Evolutionary conservation across 2,797 vertebrate genomes (phyloP).

Genomic region (Ambastaia sidthimunki): DNA sequence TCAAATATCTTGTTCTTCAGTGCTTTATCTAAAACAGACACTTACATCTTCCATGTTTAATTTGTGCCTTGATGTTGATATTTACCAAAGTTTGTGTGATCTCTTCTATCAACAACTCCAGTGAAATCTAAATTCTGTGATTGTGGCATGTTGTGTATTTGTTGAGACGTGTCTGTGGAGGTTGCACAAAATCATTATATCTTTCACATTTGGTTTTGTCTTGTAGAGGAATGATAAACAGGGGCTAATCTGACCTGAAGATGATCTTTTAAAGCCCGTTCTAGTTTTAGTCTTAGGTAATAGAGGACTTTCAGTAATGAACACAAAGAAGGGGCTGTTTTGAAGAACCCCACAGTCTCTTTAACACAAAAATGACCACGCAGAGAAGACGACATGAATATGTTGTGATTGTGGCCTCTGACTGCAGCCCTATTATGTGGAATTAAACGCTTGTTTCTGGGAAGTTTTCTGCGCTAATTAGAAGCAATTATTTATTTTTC

Average conservation of each 20-base stretch:
- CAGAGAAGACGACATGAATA: neutral
- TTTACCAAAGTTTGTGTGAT: conserved; percentile 24
- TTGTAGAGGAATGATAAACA: conserved; percentile 49
- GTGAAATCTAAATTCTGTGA: neutral
- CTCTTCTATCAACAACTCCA: conserved; percentile 26
- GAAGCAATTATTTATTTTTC: conserved; percentile 15
- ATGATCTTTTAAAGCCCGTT: conserved; percentile 37
- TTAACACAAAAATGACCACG: neutral
- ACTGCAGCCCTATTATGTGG: neutral
- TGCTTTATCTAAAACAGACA: neutral
- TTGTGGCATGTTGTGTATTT: conserved; percentile 35
- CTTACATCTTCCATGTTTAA: neutral
- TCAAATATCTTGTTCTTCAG: neutral
- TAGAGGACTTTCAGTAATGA: conserved; percentile 31
- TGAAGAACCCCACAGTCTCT: conserved; percentile 14
- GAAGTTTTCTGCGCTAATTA: neutral
- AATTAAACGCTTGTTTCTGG: neutral
- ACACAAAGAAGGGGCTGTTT: neutral
- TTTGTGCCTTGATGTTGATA: conserved; percentile 2
- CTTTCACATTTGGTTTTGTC: conserved; percentile 28
- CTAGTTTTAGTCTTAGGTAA: conserved; percentile 48
- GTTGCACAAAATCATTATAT: conserved; percentile 14
- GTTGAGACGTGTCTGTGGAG: conserved; percentile 33
- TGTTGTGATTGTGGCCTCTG: conserved; percentile 2
- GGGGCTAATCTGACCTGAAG: conserved; percentile 62